Evolutionary conservation across 2,113 vertebrate genomes (phyloP).

Genomic region (Aix galericulata): DNA sequence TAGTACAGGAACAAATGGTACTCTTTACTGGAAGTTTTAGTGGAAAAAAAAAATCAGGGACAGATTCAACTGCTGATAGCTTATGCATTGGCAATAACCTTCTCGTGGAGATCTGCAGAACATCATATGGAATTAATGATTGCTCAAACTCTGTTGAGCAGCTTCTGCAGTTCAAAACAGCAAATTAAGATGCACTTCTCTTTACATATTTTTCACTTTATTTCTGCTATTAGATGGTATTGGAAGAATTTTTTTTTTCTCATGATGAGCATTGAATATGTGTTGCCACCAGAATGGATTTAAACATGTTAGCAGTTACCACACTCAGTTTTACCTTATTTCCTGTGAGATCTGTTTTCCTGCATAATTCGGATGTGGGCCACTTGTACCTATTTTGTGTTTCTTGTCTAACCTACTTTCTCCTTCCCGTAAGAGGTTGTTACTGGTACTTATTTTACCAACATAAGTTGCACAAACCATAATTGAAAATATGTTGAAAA

Average conservation of each 20-base stretch:
- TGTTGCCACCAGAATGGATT: not conserved
- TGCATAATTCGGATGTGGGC: conserved; percentile 76
- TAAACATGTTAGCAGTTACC: conserved; percentile 23
- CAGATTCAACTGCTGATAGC: not conserved
- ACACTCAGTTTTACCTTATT: conserved; percentile 52
- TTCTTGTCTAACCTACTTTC: conserved; percentile 88
- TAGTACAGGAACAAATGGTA: not conserved
- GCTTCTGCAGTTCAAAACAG: not conserved
- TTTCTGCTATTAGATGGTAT: not conserved
- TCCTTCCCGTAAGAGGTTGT: conserved; percentile 85
- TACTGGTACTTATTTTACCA: conserved; percentile 76
- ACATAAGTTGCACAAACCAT: conserved; percentile 62
- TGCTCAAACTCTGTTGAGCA: not conserved
- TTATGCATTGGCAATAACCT: not conserved
- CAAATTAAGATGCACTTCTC: not conserved
- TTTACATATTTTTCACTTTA: not conserved
- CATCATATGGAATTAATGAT: not conserved
- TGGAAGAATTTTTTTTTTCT: not conserved
- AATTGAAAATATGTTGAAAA: conserved; percentile 53
- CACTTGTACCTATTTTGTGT: conserved; percentile 65
- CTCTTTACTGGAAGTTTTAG: not conserved
- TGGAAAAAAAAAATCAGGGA: not conserved
- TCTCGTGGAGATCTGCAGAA: not conserved
- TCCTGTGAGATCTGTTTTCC: conserved; percentile 75
- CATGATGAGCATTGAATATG: not conserved